These are phyloP conservation scores for Echiichthys vipera DNA, from an alignment of 2,797 vertebrate species.

Conservation along the genomic window DNA sequence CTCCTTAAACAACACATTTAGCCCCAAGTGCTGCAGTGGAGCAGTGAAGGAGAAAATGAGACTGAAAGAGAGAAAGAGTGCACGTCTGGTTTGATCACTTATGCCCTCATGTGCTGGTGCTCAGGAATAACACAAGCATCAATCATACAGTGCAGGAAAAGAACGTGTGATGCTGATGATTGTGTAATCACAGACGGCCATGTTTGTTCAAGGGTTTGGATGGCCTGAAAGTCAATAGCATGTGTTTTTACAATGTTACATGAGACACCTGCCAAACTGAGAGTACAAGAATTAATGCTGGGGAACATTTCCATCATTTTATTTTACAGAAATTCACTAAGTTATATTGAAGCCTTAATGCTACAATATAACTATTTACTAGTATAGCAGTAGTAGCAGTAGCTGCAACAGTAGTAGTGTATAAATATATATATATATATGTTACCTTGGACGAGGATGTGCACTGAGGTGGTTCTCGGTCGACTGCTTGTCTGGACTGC, in stretches of 20 bases:
- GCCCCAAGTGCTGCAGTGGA: slow-evolving; percentile 61
- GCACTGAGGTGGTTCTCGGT: slow-evolving; percentile 84
- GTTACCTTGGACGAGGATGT: slow-evolving; percentile 87
- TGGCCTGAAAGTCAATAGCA: background rate
- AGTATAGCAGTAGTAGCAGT: background rate
- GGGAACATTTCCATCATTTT: background rate
- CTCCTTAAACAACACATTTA: slow-evolving; percentile 68
- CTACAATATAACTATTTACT: background rate
- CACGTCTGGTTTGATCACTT: slow-evolving; percentile 57
- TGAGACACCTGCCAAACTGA: background rate
- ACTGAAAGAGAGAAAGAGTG: slow-evolving; percentile 33
- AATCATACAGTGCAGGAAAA: slow-evolving; percentile 47
- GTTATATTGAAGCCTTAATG: background rate
- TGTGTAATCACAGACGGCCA: slow-evolving; percentile 22
- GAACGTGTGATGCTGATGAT: slow-evolving; percentile 40
- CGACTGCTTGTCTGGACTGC: slow-evolving; percentile 86
- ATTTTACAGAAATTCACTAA: background rate
- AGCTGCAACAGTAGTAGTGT: background rate
- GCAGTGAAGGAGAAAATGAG: slow-evolving; percentile 60
- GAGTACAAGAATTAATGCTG: background rate
- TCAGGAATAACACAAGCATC: slow-evolving; percentile 69
- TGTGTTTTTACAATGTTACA: background rate
- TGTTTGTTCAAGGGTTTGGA: slow-evolving; percentile 57
- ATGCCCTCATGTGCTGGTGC: slow-evolving; percentile 65
- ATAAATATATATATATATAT: background rate